These are phyloP conservation scores for Caenorhabditis wallacei DNA, from an alignment of 2,888 invertebrate genomes.

Conservation along the genomic window DNA sequence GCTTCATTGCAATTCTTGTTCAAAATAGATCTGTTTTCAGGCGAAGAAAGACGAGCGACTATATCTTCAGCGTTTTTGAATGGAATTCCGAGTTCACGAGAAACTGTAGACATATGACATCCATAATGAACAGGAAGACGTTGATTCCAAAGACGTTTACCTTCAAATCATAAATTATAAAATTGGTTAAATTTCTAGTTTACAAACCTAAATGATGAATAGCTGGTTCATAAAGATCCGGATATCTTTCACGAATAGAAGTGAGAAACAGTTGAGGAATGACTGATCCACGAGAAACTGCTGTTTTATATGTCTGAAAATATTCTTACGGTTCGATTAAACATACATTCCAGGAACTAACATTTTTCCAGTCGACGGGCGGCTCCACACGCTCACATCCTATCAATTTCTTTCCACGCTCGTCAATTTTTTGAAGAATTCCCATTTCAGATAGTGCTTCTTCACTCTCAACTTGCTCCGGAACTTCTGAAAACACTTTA, in stretches of 20 bases:
- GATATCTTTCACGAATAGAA: constrained; percentile 55
- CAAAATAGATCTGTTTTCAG: constrained; percentile 52
- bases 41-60: constrained; percentile 58
- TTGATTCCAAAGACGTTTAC: constrained; percentile 57
- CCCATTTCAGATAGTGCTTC: constrained; percentile 26
- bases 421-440: constrained; percentile 59
- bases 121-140: constrained; percentile 61
- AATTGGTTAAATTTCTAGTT: not conserved
- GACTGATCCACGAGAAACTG: constrained; percentile 52
- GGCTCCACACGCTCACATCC: constrained; percentile 32
- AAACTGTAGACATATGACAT: constrained; percentile 67
- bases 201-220: constrained; percentile 62
- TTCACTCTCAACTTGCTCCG: constrained; percentile 17
- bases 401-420: constrained; percentile 58
- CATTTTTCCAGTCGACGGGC: constrained; percentile 54
- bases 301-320: constrained; percentile 58
- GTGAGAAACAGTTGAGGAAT: constrained; percentile 63
- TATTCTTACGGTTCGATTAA: too few species aligned
- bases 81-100: constrained; percentile 56
- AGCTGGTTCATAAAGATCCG: constrained; percentile 55
- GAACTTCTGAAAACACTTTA: too few species aligned
- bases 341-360: too few species aligned
- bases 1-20: constrained; percentile 59
- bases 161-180: constrained; percentile 10
- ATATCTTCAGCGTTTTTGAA: constrained; percentile 63